Evolutionary conservation across 2,797 vertebrate genomes (phyloP), one percentile per base, ranked within the genome.

Genomic region (Syngnathus acus): DNA sequence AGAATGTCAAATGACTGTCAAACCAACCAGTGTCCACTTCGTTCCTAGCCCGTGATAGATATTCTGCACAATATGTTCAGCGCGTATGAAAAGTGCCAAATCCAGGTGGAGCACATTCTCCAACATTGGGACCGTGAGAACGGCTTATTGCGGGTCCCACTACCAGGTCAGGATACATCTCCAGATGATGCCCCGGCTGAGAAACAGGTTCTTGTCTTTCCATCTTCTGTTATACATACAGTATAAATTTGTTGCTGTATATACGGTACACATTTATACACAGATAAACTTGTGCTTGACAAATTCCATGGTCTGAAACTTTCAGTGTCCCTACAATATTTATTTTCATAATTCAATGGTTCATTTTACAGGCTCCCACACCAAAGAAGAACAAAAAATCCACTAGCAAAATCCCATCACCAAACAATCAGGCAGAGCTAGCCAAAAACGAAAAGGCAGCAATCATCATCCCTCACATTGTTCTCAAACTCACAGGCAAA

Each of bases 71-170:
- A 76, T 71, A 89, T 74, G 65, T 95, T 96, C 73, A 76, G 66
- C 62, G 65, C 51, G 11, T 97, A 94, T 0, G 91, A 96, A 65
- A 67, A 86, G 42, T 90, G 19, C 0, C 86, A 89, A 77, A 82
- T 83, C 5, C 86, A 88, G 0, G 63, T 98, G 0, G 13, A 68
- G 0, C 84, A 82, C 67, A 75, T 93, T 65, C 80, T 95, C 60
- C 77, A 77, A 6, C 81, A 75, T 82, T 98, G 95, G 95, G 92
- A 98, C 86, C 86, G 93, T 39, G 77, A 67, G 19, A 91, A 82
- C 53, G 88, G 92, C 11, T 1, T 81, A 0, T 65, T 93, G 62
- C 43, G 89, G 57, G 81, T 75, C 3, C 82, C 88, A 0, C 0
- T 77, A 0, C 64, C 68, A 4, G 3, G 58, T 0, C 89, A 93